phyloP scores from a whole-genome alignment of 2,797 vertebrate genomes.

The Eupleurogrammus muticus region DNA sequence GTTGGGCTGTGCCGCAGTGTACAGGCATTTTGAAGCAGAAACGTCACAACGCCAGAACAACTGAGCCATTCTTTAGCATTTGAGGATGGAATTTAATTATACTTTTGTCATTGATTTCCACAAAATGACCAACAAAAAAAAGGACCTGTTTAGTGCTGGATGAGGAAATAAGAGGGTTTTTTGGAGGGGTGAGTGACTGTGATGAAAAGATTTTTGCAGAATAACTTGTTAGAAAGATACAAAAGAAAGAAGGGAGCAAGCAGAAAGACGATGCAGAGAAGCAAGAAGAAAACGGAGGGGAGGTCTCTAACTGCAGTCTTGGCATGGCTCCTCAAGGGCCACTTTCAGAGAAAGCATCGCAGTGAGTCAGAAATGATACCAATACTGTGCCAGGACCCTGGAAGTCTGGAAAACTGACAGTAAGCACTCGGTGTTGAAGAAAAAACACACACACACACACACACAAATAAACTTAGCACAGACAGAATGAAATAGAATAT shows the following conservation, averaged over 20 bases:
- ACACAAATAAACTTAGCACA: background rate
- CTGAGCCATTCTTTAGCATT: conserved; percentile 9
- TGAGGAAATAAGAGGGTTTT: conserved; percentile 3
- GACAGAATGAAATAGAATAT: conserved; percentile 6
- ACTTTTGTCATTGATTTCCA: conserved; percentile 9
- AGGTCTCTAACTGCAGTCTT: conserved; percentile 68
- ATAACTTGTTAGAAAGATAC: conserved; percentile 2
- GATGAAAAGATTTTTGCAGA: conserved; percentile 21
- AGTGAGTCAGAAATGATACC: conserved; percentile 60
- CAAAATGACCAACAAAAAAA: conserved; percentile 7
- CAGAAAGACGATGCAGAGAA: conserved; percentile 3
- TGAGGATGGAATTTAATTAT: conserved; percentile 10
- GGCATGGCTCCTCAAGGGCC: conserved; percentile 66
- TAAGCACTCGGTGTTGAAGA: background rate
- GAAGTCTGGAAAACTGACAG: conserved; percentile 30
- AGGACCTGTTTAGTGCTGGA: conserved; percentile 28
- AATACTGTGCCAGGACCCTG: conserved; percentile 45
- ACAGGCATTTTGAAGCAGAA: background rate
- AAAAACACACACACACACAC: conserved; percentile 10
- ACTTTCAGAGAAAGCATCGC: conserved; percentile 67
- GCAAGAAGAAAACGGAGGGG: background rate
- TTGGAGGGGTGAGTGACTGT: background rate
- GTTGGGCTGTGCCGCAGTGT: conserved; percentile 1
- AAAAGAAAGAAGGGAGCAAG: conserved; percentile 6
- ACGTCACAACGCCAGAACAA: background rate